phyloP scores from a whole-genome alignment of 2,888 invertebrate genomes.

The Periphyllus acericola region DNA sequence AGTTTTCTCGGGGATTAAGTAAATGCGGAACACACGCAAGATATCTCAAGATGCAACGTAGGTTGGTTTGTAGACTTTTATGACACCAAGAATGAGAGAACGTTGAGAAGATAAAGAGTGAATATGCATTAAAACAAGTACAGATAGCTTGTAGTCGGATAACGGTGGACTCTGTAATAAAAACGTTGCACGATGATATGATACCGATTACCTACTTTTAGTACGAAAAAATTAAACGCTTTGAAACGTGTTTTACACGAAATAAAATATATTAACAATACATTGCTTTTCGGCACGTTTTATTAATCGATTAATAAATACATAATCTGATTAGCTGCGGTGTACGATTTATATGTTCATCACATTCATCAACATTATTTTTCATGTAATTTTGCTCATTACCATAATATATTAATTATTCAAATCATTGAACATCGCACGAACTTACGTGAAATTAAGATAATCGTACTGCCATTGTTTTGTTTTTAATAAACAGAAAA shows the following conservation, averaged over 20 bases:
- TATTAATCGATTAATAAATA: neutral
- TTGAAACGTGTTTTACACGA: neutral
- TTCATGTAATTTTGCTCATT: too few relatives aligned
- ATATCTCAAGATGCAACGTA: neutral
- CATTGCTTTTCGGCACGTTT: neutral
- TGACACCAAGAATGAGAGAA: neutral
- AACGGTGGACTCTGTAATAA: neutral
- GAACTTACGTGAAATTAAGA: too few relatives aligned
- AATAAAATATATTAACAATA: neutral
- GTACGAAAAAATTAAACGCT: neutral
- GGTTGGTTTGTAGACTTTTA: conserved; percentile 18
- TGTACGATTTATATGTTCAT: too few relatives aligned
- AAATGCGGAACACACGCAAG: neutral
- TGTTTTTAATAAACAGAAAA: too few relatives aligned
- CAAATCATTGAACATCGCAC: too few relatives aligned
- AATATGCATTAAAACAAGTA: neutral
- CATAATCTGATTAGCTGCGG: too few relatives aligned
- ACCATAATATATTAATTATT: too few relatives aligned
- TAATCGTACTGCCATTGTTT: too few relatives aligned
- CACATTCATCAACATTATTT: too few relatives aligned
- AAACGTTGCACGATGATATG: neutral
- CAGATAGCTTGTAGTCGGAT: neutral
- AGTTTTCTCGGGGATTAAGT: neutral
- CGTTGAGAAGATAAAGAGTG: neutral
- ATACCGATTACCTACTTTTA: conserved; percentile 1